Conservation (phyloP, 2,113 vertebrate species). For the Ranitomeya variabilis region DNA sequence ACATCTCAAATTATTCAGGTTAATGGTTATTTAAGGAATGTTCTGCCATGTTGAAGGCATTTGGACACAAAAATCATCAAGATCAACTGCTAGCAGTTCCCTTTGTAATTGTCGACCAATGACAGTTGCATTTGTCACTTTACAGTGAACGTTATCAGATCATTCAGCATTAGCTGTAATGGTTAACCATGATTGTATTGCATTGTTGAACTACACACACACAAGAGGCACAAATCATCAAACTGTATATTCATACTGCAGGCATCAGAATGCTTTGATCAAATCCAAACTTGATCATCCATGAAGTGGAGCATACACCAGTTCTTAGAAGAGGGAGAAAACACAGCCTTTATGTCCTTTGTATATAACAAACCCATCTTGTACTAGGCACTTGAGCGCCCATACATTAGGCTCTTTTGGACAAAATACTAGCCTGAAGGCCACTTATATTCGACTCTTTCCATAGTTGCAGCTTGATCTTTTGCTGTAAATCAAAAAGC, state of each 20-base stretch:
- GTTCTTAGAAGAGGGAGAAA: neutral
- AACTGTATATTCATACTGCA: neutral
- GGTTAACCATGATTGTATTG: neutral
- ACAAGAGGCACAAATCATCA: neutral
- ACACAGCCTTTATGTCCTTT: constrained; percentile 13
- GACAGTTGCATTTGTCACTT: too few species aligned
- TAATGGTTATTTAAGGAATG: too few species aligned
- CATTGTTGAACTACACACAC: neutral
- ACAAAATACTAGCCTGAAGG: constrained; percentile 22
- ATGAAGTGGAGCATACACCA: constrained; percentile 23
- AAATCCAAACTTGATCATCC: constrained; percentile 17
- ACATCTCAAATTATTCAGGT: too few species aligned
- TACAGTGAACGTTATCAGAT: too few species aligned
- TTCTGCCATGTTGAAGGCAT: too few species aligned
- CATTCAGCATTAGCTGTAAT: neutral
- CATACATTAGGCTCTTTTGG: neutral
- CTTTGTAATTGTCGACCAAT: too few species aligned
- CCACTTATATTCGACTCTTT: constrained; percentile 4
- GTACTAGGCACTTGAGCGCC: constrained; percentile 32
- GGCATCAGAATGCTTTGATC: neutral
- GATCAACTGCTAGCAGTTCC: too few species aligned
- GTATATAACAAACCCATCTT: constrained; percentile 17
- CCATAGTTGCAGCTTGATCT: neutral
- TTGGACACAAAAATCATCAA: too few species aligned
- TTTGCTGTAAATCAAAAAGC: neutral